These are phyloP conservation scores for Hyperoplus immaculatus DNA, from an alignment of 2,797 vertebrate species.

Conservation along the genomic window DNA sequence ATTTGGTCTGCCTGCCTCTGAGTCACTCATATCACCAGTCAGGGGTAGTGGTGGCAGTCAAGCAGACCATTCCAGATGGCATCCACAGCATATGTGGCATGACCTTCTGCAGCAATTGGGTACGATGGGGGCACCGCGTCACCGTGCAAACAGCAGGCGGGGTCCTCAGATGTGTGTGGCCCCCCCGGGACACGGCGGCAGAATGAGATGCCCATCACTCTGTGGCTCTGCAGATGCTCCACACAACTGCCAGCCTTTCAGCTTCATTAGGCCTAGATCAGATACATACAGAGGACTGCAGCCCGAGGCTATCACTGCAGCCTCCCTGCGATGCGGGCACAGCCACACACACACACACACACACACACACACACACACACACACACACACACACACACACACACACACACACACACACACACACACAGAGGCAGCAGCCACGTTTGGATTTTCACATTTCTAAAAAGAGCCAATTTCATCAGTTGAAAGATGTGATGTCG, in stretches of 20 bases:
- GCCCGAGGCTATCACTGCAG: constrained; percentile 83
- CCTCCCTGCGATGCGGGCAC: constrained; percentile 72
- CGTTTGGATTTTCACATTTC: constrained; percentile 73
- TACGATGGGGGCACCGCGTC: constrained; percentile 68
- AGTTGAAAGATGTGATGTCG: constrained; percentile 66
- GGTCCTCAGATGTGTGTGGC: constrained; percentile 86
- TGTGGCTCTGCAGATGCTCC: constrained; percentile 90
- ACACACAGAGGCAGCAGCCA: constrained; percentile 32
- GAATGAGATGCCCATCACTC: constrained; percentile 94
- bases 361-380: constrained; percentile 24
- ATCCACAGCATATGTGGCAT: constrained; percentile 82
- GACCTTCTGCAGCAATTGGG: constrained; percentile 80
- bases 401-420: constrained; percentile 22
- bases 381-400: constrained; percentile 23
- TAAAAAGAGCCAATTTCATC: constrained; percentile 80
- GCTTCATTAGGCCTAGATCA: constrained; percentile 92
- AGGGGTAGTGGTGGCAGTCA: constrained; percentile 55
- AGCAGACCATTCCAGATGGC: constrained; percentile 77
- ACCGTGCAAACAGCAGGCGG: constrained; percentile 77
- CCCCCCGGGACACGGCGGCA: constrained; percentile 79
- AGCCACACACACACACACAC: constrained; percentile 29
- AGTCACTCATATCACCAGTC: constrained; percentile 54
- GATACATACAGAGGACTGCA: constrained; percentile 84
- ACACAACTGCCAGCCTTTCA: constrained; percentile 90
- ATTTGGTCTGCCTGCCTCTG: constrained; percentile 30